Evolutionary conservation across 2,888 invertebrate species (phyloP).

Genomic region (Apotomis betuletana): DNA sequence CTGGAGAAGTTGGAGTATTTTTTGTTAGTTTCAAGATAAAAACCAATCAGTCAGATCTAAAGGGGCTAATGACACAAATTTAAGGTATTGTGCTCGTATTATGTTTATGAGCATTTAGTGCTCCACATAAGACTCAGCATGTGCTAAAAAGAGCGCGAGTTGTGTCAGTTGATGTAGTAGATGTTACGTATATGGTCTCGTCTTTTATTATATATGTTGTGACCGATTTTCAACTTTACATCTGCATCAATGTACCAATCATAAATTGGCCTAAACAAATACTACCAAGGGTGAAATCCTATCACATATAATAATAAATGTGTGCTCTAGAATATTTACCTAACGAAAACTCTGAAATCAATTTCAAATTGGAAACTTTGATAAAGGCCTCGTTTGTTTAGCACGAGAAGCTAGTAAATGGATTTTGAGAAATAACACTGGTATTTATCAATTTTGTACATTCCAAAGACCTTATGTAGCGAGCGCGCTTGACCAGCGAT

Average conservation of each 20-base stretch:
- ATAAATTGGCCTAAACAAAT: background rate
- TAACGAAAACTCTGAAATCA: slow-evolving; percentile 21
- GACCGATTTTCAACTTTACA: background rate
- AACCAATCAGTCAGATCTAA: too few relatives aligned
- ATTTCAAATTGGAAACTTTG: slow-evolving; percentile 37
- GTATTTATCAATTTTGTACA: too few relatives aligned
- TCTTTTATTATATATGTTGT: background rate
- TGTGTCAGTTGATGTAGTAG: too few relatives aligned
- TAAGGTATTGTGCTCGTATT: too few relatives aligned
- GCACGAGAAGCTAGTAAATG: background rate
- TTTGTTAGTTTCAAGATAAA: too few relatives aligned
- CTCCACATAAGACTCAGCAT: too few relatives aligned
- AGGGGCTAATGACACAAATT: too few relatives aligned
- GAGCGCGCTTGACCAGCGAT: too few relatives aligned
- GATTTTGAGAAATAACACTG: background rate
- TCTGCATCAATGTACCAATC: background rate
- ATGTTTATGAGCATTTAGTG: too few relatives aligned
- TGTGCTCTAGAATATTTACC: slow-evolving; percentile 23
- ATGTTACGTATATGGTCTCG: too few relatives aligned
- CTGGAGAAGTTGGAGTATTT: background rate
- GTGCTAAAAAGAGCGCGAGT: too few relatives aligned
- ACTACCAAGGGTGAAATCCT: background rate
- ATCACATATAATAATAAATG: background rate
- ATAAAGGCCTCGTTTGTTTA: background rate
- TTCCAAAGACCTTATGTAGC: too few relatives aligned